Conservation (phyloP, 2,113 vertebrate genomes). For the Bubo blakistoni region DNA sequence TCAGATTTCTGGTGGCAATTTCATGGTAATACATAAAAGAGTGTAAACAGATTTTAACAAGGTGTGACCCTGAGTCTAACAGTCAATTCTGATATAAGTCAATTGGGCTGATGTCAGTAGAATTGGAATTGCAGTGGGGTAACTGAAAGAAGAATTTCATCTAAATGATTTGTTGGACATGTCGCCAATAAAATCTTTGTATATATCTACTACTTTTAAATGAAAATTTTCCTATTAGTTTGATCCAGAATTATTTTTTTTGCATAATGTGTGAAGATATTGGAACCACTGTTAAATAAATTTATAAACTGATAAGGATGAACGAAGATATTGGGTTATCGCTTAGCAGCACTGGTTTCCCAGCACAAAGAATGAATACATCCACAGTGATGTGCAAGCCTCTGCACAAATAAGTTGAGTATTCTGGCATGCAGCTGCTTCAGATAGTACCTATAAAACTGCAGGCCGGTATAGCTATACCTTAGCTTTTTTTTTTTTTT, state of each 20-base stretch:
- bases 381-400: background rate
- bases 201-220: background rate
- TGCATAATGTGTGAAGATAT: background rate
- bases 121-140: background rate
- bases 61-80: background rate
- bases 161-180: background rate
- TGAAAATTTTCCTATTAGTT: background rate
- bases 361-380: background rate
- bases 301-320: background rate
- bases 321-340: background rate
- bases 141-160: background rate
- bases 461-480: background rate
- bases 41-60: constrained; percentile 20
- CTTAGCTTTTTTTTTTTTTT: background rate
- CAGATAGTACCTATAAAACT: background rate
- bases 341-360: background rate
- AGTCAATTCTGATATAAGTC: background rate
- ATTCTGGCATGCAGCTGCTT: background rate
- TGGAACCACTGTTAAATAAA: background rate
- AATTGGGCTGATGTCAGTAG: background rate
- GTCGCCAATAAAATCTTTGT: background rate
- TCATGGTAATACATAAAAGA: background rate
- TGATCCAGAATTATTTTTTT: background rate
- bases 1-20: background rate
- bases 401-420: background rate